phyloP scores from a whole-genome alignment of 2,797 vertebrate genomes.

The Sebastes ruberrimus region DNA sequence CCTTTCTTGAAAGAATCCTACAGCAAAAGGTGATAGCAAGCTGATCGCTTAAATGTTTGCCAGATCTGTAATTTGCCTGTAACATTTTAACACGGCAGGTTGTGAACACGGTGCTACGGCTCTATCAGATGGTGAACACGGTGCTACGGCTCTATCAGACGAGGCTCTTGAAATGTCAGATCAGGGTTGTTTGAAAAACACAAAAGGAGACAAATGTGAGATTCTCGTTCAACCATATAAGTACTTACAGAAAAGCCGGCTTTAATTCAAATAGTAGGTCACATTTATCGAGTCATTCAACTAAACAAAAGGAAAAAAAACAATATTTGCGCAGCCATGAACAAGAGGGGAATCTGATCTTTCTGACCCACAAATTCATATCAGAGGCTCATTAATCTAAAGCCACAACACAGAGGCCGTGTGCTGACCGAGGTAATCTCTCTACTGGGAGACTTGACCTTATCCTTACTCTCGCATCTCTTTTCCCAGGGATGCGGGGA shows the following conservation, averaged over 20 bases:
- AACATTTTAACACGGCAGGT: background rate
- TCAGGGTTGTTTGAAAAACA: background rate
- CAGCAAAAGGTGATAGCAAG: background rate
- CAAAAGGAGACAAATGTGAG: background rate
- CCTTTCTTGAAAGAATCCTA: background rate
- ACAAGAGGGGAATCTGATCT: conserved; percentile 1
- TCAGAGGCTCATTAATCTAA: conserved; percentile 48
- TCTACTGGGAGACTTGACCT: conserved; percentile 50
- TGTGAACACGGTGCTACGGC: background rate
- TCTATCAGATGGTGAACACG: background rate
- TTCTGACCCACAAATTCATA: conserved; percentile 47
- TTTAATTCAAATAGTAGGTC: background rate
- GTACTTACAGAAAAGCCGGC: too few species aligned
- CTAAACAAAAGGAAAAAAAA: background rate
- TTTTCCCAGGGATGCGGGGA: conserved; percentile 34
- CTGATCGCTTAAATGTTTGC: background rate
- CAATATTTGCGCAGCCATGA: background rate
- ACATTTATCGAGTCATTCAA: background rate
- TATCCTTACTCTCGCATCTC: conserved; percentile 23
- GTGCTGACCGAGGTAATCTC: conserved; percentile 50
- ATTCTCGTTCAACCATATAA: background rate
- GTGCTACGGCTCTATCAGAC: background rate
- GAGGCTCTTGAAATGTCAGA: background rate
- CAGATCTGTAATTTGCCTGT: background rate
- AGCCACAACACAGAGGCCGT: conserved; percentile 35